Conservation (phyloP, 2,113 vertebrate genomes). For the Melanotaenia duboulayi region DNA sequence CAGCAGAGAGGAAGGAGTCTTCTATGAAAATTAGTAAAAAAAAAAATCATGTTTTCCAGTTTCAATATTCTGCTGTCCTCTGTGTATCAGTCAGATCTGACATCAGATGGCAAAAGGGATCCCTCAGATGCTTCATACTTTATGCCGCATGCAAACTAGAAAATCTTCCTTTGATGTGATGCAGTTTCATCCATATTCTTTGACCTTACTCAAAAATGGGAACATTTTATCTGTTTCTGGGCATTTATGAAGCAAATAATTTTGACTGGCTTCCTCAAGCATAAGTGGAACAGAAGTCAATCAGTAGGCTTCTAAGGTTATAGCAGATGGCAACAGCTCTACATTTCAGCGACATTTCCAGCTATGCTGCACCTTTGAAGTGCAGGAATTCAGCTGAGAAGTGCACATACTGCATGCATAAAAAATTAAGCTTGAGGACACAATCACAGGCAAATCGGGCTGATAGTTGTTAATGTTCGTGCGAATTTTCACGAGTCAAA, state of each 20-base stretch:
- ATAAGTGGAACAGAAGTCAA: neutral
- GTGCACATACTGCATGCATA: slow-evolving; percentile 30
- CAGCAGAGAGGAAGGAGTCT: neutral
- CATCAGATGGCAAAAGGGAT: slow-evolving; percentile 3
- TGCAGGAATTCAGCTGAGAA: neutral
- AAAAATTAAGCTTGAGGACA: slow-evolving; percentile 32
- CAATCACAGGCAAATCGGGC: neutral
- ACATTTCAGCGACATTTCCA: slow-evolving; percentile 35
- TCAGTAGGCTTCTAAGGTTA: slow-evolving; percentile 12
- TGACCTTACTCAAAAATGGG: neutral
- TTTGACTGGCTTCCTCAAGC: neutral
- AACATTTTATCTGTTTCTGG: slow-evolving; percentile 6
- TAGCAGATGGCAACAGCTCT: neutral
- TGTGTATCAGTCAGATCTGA: slow-evolving; percentile 15
- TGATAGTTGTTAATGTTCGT: slow-evolving; percentile 14
- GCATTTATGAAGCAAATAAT: neutral
- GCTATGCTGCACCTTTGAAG: slow-evolving; percentile 37
- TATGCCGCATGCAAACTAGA: slow-evolving; percentile 15
- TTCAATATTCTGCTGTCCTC: slow-evolving; percentile 10
- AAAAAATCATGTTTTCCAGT: slow-evolving; percentile 7
- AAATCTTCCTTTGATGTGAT: slow-evolving; percentile 9
- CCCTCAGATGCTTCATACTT: slow-evolving; percentile 25
- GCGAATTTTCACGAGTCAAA: slow-evolving; percentile 2
- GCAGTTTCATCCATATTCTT: slow-evolving; percentile 9
- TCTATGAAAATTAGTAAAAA: neutral